Percentiles rank a stretch among this genome's conserved stretches.
phyloP scores from a whole-genome alignment of 2,888 invertebrate species.

The Morpho achilles region DNA sequence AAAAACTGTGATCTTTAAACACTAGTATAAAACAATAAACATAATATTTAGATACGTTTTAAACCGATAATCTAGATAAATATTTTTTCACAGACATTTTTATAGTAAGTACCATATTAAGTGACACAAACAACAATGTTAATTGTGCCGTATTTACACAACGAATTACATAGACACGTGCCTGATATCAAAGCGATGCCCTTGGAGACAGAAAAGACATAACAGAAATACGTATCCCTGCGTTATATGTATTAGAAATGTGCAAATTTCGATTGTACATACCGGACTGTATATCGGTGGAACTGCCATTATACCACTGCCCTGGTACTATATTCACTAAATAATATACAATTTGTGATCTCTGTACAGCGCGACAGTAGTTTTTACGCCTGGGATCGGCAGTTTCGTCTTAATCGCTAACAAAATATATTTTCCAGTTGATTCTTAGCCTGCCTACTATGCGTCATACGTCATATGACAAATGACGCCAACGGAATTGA shows the following conservation, averaged over 20 bases:
- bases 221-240: conserved; percentile 23
- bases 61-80: background rate
- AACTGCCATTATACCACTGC: conserved; percentile 47
- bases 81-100: background rate
- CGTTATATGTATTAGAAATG: conserved; percentile 22
- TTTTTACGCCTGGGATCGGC: conserved; percentile 39
- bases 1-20: too few species aligned
- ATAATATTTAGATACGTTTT: background rate
- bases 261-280: conserved; percentile 35
- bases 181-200: conserved; percentile 36
- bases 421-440: conserved; percentile 41
- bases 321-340: conserved; percentile 4
- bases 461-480: conserved; percentile 65
- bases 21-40: background rate
- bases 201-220: conserved; percentile 48
- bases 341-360: conserved; percentile 1
- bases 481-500: conserved; percentile 18
- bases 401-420: conserved; percentile 46
- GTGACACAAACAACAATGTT: conserved; percentile 1
- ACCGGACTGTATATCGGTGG: conserved; percentile 66
- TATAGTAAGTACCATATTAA: background rate
- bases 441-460: conserved; percentile 38
- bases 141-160: conserved; percentile 13
- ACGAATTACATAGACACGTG: conserved; percentile 3
- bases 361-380: conserved; percentile 7